Conservation (phyloP, 2,113 vertebrate genomes). For the Glaucomys volans region DNA sequence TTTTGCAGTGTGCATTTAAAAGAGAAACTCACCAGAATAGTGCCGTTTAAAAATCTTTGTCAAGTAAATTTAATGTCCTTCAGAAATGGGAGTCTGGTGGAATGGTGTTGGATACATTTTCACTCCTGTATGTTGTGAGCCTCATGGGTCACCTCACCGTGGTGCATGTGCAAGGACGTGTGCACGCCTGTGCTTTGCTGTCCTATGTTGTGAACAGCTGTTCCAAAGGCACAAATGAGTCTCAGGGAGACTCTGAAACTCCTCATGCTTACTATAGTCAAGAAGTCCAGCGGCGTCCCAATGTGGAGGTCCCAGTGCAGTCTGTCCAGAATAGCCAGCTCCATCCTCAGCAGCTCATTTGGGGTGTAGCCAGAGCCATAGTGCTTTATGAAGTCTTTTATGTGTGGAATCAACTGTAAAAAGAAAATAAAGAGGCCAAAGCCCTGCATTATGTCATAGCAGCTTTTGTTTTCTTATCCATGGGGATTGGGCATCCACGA, state of each 20-base stretch:
- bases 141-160: constrained; percentile 70
- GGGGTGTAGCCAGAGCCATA: constrained; percentile 91
- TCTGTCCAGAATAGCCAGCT: constrained; percentile 92
- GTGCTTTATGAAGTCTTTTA: constrained; percentile 89
- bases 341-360: constrained; percentile 93
- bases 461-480: constrained; percentile 71
- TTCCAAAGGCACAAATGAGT: constrained; percentile 75
- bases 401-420: constrained; percentile 91
- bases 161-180: constrained; percentile 68
- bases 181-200: constrained; percentile 81
- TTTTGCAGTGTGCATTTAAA: constrained; percentile 89
- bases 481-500: constrained; percentile 33
- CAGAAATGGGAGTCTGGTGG: constrained; percentile 77
- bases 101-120: constrained; percentile 79
- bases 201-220: constrained; percentile 82
- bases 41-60: constrained; percentile 83
- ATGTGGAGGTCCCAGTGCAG: constrained; percentile 93
- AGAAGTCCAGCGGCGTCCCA: constrained; percentile 91
- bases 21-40: constrained; percentile 75
- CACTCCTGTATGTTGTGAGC: constrained; percentile 71
- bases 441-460: constrained; percentile 65
- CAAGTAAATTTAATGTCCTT: constrained; percentile 81
- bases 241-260: constrained; percentile 57
- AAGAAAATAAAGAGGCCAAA: constrained; percentile 85
- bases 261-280: constrained; percentile 90